Base-by-base conservation (phyloP, 2,113 vertebrate species). In the Corythaeola cristata region DNA sequence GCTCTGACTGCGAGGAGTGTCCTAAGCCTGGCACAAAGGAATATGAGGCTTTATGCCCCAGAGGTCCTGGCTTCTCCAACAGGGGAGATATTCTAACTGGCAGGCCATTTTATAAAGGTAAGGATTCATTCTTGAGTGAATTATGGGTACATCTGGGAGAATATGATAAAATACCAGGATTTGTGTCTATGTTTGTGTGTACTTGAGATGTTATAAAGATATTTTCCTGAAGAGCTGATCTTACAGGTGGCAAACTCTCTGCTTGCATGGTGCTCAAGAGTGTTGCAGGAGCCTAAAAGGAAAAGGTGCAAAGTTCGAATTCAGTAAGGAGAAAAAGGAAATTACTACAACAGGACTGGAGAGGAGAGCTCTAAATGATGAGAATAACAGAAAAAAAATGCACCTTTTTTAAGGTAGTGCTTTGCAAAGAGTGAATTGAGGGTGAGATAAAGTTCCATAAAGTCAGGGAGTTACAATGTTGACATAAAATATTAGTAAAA, bases 41-140 rank as follows among this genome's bases (percentile, higher is more conserved):
- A 3, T 98, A 98, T 80, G 91, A 96, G 8, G 50, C 77, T 23
- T 75, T 98, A 13, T 98, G 98, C 64, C 98, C 98, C 24, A 96
- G 98, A 80, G 98, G 98, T 41, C 98, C 97, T 8, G 98, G 98
- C 30, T 98, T 98, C 81, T 96, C 98, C 85, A 98, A 97, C 89
- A 96, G 98, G 45, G 98, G 97, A 21, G 98, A 98, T 67, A 64
- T 96, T 33, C 91, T 98, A 74, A 98, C 98, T 10, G 97, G 98
- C 67, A 97, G 98, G 74, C 97, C 98, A 1, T 98, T 98, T 88
- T 98, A 98, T 86, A 98, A 98, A 98, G 98, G 98, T 98, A 93
- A 95, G 89, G 0, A 4, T 11, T 72, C 10, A 1, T 49, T 52
- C 39, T 26, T 45, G 11, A 28, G 6, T 32, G 1, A 11, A 11